These are phyloP conservation scores for Megaceryle maxima DNA, from an alignment of 2,113 vertebrate species.

Conservation along the genomic window DNA sequence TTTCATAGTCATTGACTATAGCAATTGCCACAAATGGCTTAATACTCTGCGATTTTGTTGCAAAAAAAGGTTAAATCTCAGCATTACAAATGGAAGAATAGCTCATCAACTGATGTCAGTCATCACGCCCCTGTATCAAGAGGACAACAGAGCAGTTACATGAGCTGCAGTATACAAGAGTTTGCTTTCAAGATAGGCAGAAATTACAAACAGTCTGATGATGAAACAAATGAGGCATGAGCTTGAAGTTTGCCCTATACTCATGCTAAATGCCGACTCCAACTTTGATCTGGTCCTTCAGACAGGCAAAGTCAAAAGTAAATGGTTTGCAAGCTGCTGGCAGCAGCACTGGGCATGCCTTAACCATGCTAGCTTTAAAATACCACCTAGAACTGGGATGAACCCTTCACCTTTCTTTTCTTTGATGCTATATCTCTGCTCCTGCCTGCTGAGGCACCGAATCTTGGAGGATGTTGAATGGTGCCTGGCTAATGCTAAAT, in stretches of 20 bases:
- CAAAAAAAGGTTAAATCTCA: neutral
- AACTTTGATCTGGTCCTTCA: neutral
- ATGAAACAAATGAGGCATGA: neutral
- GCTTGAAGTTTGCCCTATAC: neutral
- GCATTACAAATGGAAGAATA: neutral
- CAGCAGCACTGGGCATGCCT: slow-evolving; percentile 2
- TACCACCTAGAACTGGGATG: neutral
- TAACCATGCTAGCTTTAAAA: neutral
- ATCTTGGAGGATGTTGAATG: neutral
- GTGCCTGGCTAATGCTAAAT: neutral
- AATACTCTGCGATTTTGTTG: neutral
- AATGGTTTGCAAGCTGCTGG: neutral
- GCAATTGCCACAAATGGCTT: neutral
- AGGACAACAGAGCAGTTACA: neutral
- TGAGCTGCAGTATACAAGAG: neutral
- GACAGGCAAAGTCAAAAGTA: neutral
- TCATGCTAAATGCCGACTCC: neutral
- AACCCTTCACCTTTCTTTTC: slow-evolving; percentile 44
- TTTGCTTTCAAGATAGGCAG: neutral
- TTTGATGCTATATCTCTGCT: neutral
- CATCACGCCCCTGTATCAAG: neutral
- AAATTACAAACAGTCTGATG: neutral
- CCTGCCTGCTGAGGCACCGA: neutral
- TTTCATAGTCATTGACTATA: neutral
- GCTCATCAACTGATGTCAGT: neutral